phyloP scores from a whole-genome alignment of 1,140 invertebrate species.

The Anthonomus grandis region DNA sequence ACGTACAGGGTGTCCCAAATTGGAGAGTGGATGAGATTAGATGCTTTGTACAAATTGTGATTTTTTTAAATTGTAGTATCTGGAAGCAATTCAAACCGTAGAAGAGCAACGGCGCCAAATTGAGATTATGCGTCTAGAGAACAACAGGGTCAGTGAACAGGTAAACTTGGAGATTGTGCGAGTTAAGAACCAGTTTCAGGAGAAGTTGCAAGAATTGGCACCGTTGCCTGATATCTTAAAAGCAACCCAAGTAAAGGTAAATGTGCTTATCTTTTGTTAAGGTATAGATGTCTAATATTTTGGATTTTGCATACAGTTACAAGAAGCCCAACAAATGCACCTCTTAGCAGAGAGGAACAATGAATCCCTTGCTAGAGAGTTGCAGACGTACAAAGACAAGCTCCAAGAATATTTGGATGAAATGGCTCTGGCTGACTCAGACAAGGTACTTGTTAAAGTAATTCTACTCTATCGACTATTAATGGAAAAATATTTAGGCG shows the following conservation, averaged over 20 bases:
- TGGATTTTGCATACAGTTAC: too few relatives aligned
- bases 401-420: constrained; percentile 49
- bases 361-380: constrained; percentile 58
- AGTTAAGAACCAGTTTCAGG: constrained; percentile 72
- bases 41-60: not conserved
- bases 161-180: constrained; percentile 70
- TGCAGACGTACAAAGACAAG: constrained; percentile 57
- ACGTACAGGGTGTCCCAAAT: too few relatives aligned
- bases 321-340: constrained; percentile 66
- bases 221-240: constrained; percentile 71
- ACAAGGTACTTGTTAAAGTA: constrained; percentile 31
- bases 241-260: constrained; percentile 61
- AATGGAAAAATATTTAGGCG: too few relatives aligned
- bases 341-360: constrained; percentile 60
- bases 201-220: constrained; percentile 68
- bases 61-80: constrained; percentile 49
- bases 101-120: constrained; percentile 70
- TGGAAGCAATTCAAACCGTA: constrained; percentile 68
- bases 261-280: not conserved
- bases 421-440: constrained; percentile 41
- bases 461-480: too few relatives aligned
- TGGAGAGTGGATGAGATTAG: not conserved
- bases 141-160: constrained; percentile 70
- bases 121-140: constrained; percentile 72
- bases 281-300: too few relatives aligned